Evolutionary conservation across 2,797 vertebrate species (phyloP), one percentile per base, ranked within the genome.

Genomic region (Sparus aurata): DNA sequence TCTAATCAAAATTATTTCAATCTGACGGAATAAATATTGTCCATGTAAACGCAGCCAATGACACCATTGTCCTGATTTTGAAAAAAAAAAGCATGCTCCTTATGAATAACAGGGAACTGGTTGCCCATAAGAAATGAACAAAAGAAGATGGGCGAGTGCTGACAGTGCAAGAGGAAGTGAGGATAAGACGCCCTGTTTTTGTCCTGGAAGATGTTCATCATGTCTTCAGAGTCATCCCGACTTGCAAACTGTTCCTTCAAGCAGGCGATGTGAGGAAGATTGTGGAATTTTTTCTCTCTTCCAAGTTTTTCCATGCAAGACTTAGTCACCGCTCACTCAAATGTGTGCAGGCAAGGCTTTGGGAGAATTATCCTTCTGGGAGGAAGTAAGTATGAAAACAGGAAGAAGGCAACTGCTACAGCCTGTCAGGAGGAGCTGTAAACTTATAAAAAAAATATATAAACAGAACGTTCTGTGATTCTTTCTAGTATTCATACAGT

Each of bases 381-480:
- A 89, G 90, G 91, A 93, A 91, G 79, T 72, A 59, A 17, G 69
- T 62, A 57, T 83, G 73, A 88, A 93, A 93, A 94, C 88, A 93
- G 91, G 91, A 94, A 91, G 84, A 77, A 77, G 66, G 74, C 54
- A 69, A 79, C 73, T 49, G 62, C 64, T 73, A 41, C 30, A 66
- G 58, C 41, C 49, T 74, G 58, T 82, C 54, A 85, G 55, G 64
- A 77, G 58, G 45, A 81, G 67, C 69, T 69, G 25, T 13, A 71
- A 75, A 79, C 9, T 30, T 59, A 25, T 47, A 16, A 30, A 57
- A 47, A 64, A 75, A 70, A 79, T 69, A 60, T 12, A 54, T 46
- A 80, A 74, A 50, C 12, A 7, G 38, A 22, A 25, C 30, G 64
- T 5, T 70, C 34, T 50, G 60, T n/a, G 45, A 57, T 69, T 65